A percentile compares a stretch with the other conserved stretches of the same genome.
phyloP scores from a whole-genome alignment of 2,797 vertebrate genomes.

The Eleutherodactylus coqui region DNA sequence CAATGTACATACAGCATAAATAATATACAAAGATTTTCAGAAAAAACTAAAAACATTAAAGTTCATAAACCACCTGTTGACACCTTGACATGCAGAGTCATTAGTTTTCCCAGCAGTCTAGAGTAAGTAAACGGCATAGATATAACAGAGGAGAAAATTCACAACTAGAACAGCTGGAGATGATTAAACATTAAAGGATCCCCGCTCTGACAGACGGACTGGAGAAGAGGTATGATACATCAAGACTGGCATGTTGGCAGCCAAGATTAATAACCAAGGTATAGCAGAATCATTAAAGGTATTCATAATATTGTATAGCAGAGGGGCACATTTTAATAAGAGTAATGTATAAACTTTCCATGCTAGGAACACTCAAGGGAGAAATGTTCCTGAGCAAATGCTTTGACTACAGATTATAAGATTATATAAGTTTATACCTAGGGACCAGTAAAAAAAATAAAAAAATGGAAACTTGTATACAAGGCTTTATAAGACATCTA shows the following conservation, averaged over 20 bases:
- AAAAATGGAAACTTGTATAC: neutral
- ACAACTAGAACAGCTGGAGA: conserved; percentile 37
- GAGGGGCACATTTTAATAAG: conserved; percentile 53
- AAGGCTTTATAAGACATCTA: neutral
- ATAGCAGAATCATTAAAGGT: conserved; percentile 46
- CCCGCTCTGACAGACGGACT: conserved; percentile 42
- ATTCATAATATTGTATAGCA: conserved; percentile 37
- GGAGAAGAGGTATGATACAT: conserved; percentile 49
- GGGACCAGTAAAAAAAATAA: neutral
- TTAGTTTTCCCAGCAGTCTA: neutral
- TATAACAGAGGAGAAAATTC: neutral
- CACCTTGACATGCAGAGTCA: neutral
- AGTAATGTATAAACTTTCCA: conserved; percentile 42
- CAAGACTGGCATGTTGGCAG: conserved; percentile 57
- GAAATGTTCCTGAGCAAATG: conserved; percentile 41
- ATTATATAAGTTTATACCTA: conserved; percentile 36
- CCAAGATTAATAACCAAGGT: conserved; percentile 42
- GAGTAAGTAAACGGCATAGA: conserved; percentile 22
- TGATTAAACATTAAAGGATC: conserved; percentile 54
- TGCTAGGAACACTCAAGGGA: conserved; percentile 12
- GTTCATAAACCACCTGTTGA: conserved; percentile 5
- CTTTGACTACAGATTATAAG: conserved; percentile 31
- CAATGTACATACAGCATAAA: neutral
- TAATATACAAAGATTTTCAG: neutral
- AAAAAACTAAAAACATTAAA: neutral